Percentiles rank a stretch among this genome's conserved stretches.
Conservation (phyloP, 2,888 invertebrate genomes). For the Drosophila leonis region DNA sequence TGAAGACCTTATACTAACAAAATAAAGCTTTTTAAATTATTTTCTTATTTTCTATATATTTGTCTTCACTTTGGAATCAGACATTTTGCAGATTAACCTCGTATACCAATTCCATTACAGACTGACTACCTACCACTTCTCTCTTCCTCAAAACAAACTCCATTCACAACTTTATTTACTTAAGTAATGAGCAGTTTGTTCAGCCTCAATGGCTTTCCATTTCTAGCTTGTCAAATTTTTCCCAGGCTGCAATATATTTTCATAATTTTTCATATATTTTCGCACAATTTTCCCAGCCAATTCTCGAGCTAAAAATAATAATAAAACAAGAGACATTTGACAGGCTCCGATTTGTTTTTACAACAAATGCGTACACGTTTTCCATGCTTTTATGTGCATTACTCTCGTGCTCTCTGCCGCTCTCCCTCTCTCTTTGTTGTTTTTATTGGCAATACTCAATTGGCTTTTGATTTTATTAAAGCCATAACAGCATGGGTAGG, state of each 20-base stretch:
- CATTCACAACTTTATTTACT: constrained; percentile 12
- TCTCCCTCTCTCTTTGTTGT: constrained; percentile 12
- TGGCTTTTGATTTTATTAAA: constrained; percentile 62
- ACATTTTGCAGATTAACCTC: neutral
- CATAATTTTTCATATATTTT: constrained; percentile 18
- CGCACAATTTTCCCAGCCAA: constrained; percentile 23
- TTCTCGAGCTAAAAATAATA: constrained; percentile 41
- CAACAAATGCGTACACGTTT: constrained; percentile 35
- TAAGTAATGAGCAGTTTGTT: neutral
- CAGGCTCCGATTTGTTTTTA: constrained; percentile 39
- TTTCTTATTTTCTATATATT: too few species aligned
- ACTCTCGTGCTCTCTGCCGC: neutral
- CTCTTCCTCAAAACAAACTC: neutral
- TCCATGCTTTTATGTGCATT: constrained; percentile 36
- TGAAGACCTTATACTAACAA: too few species aligned
- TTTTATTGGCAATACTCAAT: constrained; percentile 52
- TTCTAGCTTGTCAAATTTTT: neutral
- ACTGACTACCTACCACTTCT: neutral
- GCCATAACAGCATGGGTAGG: constrained; percentile 42
- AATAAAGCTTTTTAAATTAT: too few species aligned
- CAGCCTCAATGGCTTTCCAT: neutral
- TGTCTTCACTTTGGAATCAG: neutral
- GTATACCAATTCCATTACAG: neutral
- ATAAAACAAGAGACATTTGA: constrained; percentile 15
- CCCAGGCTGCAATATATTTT: constrained; percentile 21